Percentiles rank a stretch among this genome's conserved stretches.
phyloP scores from a whole-genome alignment of 2,797 vertebrate species.

The Meda fulgida region DNA sequence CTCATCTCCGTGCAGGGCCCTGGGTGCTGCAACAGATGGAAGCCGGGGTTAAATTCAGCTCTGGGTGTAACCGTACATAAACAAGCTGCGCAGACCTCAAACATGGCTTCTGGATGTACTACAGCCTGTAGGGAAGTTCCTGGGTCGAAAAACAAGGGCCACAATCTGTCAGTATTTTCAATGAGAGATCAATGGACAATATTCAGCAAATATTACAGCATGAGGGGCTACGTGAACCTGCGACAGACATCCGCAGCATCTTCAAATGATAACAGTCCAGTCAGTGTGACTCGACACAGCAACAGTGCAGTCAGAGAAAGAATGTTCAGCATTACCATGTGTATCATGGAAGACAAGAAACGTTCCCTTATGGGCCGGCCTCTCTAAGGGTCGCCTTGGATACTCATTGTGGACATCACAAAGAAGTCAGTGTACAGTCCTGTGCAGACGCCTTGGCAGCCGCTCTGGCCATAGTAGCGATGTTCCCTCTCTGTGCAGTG shows the following conservation, averaged over 20 bases:
- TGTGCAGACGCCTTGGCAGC: slow-evolving; percentile 65
- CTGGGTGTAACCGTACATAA: slow-evolving; percentile 65
- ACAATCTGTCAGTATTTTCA: neutral
- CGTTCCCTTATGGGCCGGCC: slow-evolving; percentile 50
- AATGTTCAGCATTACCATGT: slow-evolving; percentile 37
- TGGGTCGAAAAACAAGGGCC: slow-evolving; percentile 17
- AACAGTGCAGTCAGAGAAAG: slow-evolving; percentile 8
- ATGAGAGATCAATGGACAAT: neutral
- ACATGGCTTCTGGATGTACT: slow-evolving; percentile 57
- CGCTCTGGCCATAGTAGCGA: slow-evolving; percentile 66
- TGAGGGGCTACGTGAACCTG: no score
- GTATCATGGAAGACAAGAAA: slow-evolving; percentile 34
- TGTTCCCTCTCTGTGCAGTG: slow-evolving; percentile 78
- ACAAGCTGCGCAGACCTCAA: slow-evolving; percentile 62
- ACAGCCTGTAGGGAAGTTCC: slow-evolving; percentile 46
- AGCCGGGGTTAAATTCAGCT: slow-evolving; percentile 65
- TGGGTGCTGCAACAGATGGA: slow-evolving; percentile 61
- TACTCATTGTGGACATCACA: slow-evolving; percentile 62
- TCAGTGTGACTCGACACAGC: slow-evolving; percentile 7
- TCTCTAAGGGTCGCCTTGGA: slow-evolving; percentile 57
- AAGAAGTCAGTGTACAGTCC: slow-evolving; percentile 58
- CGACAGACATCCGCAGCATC: neutral
- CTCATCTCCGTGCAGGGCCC: slow-evolving; percentile 53
- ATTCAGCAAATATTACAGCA: neutral
- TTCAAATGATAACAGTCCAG: neutral